phyloP scores from a whole-genome alignment of 2,113 vertebrate genomes.

The Patagioenas fasciata region DNA sequence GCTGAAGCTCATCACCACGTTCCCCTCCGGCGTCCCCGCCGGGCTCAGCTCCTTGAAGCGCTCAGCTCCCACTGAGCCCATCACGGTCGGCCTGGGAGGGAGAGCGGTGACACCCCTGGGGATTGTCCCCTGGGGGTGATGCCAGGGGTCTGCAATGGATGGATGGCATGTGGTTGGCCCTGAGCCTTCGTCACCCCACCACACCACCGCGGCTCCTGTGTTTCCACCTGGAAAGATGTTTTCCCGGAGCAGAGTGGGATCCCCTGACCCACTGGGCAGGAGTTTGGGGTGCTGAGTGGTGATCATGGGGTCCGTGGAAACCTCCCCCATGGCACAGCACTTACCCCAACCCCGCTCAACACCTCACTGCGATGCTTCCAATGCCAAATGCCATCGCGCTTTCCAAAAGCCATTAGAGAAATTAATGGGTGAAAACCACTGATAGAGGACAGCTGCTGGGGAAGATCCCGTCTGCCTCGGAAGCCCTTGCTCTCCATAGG shows the following conservation, averaged over 20 bases:
- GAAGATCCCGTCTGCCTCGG: background rate
- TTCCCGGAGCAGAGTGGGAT: fast-evolving
- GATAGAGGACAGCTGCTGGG: fast-evolving
- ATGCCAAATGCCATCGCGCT: background rate
- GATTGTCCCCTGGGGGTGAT: fast-evolving
- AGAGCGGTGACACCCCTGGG: background rate
- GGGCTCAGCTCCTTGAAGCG: conserved; percentile 80
- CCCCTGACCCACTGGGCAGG: background rate
- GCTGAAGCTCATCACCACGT: conserved; percentile 91
- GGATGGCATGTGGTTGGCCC: fast-evolving
- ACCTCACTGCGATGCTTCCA: background rate
- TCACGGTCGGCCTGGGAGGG: background rate
- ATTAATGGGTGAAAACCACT: background rate
- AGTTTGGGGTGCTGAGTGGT: background rate
- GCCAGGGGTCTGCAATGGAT: background rate
- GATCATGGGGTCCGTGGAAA: fast-evolving
- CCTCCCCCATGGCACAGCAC: background rate
- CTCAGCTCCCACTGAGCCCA: conserved; percentile 84
- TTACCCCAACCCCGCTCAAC: background rate
- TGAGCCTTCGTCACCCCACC: fast-evolving
- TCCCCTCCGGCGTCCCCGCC: conserved; percentile 77
- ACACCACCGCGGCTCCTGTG: fast-evolving
- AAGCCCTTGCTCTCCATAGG: background rate
- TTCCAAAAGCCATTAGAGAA: conserved; percentile 18
- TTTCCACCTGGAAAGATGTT: background rate